Percentiles rank a stretch among this genome's conserved stretches.
Conservation (phyloP, 2,888 invertebrate species). For the Limnephilus auricula region DNA sequence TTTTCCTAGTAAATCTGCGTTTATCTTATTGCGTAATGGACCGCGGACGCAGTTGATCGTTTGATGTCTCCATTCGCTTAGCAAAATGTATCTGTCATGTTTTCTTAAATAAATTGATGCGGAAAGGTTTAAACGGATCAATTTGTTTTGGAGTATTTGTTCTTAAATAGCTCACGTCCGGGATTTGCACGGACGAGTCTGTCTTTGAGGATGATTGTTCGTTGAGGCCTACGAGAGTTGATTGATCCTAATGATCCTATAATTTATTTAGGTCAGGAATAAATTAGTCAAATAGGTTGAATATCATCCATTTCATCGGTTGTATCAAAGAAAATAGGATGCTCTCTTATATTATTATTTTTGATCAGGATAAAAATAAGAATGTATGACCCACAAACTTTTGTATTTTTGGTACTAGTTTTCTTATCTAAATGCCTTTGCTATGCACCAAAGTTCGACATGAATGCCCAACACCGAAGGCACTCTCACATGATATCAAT, state of each 20-base stretch:
- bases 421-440: not conserved
- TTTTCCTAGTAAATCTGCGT: slow-evolving; percentile 54
- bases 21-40: slow-evolving; percentile 52
- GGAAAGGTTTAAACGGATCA: slow-evolving; percentile 33
- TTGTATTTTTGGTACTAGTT: not conserved
- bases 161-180: slow-evolving; percentile 11
- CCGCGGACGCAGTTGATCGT: slow-evolving; percentile 29
- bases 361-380: too few species aligned
- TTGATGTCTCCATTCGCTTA: slow-evolving; percentile 43
- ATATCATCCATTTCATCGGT: not conserved
- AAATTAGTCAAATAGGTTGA: not conserved
- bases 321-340: not conserved
- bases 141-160: slow-evolving; percentile 23
- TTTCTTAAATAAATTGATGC: slow-evolving; percentile 35
- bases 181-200: not conserved
- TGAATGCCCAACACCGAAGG: not conserved
- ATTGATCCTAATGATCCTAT: not conserved
- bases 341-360: not conserved
- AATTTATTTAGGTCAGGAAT: not conserved
- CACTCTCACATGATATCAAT: not conserved
- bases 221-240: not conserved
- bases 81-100: slow-evolving; percentile 35
- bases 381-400: too few species aligned
- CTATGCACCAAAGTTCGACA: not conserved
- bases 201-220: not conserved